These are phyloP conservation scores for Acanthurus tractus DNA, from an alignment of 2,797 vertebrate species.

Conservation along the genomic window DNA sequence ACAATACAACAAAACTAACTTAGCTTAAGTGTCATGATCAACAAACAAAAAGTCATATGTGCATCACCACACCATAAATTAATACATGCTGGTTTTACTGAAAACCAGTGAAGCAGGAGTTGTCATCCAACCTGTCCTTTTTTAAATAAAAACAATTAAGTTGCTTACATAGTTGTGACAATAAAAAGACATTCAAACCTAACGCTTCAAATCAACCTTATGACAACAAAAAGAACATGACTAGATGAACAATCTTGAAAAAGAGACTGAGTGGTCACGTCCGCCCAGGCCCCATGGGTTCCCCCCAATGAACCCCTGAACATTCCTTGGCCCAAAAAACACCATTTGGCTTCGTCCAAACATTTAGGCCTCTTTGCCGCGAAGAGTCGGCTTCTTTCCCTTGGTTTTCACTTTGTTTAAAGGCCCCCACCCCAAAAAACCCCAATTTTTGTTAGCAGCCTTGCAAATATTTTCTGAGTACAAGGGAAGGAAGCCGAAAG, in stretches of 20 bases:
- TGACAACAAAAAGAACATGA: slow-evolving; percentile 74
- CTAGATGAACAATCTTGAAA: slow-evolving; percentile 85
- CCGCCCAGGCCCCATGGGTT: slow-evolving; percentile 78
- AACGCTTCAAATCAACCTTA: slow-evolving; percentile 75
- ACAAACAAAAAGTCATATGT: slow-evolving; percentile 66
- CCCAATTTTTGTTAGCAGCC: background rate
- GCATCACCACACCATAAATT: slow-evolving; percentile 72
- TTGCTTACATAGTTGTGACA: slow-evolving; percentile 68
- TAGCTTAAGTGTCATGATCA: slow-evolving; percentile 60
- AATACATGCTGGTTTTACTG: slow-evolving; percentile 64
- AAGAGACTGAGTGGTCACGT: slow-evolving; percentile 84
- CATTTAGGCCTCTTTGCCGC: slow-evolving; percentile 42
- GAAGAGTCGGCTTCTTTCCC: slow-evolving; percentile 51
- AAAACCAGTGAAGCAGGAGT: slow-evolving; percentile 65
- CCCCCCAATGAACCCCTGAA: slow-evolving; percentile 82
- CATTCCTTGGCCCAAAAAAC: slow-evolving; percentile 82
- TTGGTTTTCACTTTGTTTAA: background rate
- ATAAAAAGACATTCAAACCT: slow-evolving; percentile 86
- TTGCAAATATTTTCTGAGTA: background rate
- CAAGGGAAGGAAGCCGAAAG: slow-evolving; percentile 63
- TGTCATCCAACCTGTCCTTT: slow-evolving; percentile 71
- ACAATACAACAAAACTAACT: slow-evolving; percentile 61
- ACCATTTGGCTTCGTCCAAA: slow-evolving; percentile 73
- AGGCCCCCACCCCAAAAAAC: background rate
- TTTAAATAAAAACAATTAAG: slow-evolving; percentile 72